phyloP scores from a whole-genome alignment of 2,113 vertebrate genomes.

The Alligator sinensis region DNA sequence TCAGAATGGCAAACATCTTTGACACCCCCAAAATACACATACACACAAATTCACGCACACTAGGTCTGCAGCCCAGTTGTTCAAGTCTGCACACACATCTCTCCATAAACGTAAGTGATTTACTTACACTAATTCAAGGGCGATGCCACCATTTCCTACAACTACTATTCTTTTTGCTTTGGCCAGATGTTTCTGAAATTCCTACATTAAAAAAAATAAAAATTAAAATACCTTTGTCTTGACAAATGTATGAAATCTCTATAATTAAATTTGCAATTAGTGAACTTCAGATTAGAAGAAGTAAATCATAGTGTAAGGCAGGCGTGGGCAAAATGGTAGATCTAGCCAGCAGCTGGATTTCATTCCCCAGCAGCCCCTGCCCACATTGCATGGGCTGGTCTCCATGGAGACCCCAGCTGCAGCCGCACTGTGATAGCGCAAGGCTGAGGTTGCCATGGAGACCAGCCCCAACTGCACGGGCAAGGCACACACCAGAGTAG shows the following conservation, averaged over 20 bases:
- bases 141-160: conserved; percentile 96
- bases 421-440: no score
- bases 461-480: no score
- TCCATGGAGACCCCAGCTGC: no score
- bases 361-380: no score
- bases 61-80: not conserved
- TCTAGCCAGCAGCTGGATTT: no score
- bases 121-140: conserved; percentile 95
- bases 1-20: no score
- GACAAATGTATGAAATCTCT: not conserved
- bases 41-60: not conserved
- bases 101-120: not conserved
- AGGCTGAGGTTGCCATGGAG: no score
- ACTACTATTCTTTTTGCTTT: conserved; percentile 90
- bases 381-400: no score
- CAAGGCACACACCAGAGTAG: no score
- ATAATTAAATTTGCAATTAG: not conserved
- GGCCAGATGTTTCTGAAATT: conserved; percentile 90
- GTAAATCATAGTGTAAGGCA: no score
- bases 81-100: not conserved
- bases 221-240: not conserved
- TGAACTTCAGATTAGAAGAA: not conserved
- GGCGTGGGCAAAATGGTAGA: no score
- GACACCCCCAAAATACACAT: not conserved
- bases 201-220: conserved; percentile 77